These are phyloP conservation scores for Eurytoma adleriae DNA, from an alignment of 2,888 invertebrate genomes.

Conservation along the genomic window DNA sequence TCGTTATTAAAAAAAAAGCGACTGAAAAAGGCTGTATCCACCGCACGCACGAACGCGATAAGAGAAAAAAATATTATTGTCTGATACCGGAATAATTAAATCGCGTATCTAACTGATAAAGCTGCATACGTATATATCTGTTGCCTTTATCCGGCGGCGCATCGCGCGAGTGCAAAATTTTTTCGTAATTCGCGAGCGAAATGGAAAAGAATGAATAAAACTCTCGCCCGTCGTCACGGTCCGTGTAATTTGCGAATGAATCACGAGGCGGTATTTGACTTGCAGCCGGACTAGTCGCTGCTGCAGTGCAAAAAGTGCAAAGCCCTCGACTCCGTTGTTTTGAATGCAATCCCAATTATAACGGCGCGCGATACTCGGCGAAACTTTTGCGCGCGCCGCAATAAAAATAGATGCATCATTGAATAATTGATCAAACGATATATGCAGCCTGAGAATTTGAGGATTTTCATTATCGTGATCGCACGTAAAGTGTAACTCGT, in stretches of 20 bases:
- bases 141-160: too few species aligned
- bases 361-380: not conserved
- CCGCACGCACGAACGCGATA: not conserved
- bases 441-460: too few species aligned
- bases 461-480: not conserved
- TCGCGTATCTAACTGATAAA: not conserved
- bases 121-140: not conserved
- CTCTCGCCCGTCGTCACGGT: too few species aligned
- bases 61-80: not conserved
- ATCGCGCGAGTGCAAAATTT: too few species aligned
- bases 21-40: too few species aligned
- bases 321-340: constrained; percentile 3
- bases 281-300: not conserved
- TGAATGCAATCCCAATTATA: constrained; percentile 22
- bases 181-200: too few species aligned
- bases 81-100: not conserved
- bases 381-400: not conserved
- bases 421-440: too few species aligned
- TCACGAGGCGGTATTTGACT: too few species aligned
- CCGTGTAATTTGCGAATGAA: too few species aligned
- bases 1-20: too few species aligned
- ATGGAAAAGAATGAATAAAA: too few species aligned
- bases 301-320: constrained; percentile 10
- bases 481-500: too few species aligned
- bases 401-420: constrained; percentile 10